Conservation (phyloP, 2,888 invertebrate genomes). For the Drosophila dives region DNA sequence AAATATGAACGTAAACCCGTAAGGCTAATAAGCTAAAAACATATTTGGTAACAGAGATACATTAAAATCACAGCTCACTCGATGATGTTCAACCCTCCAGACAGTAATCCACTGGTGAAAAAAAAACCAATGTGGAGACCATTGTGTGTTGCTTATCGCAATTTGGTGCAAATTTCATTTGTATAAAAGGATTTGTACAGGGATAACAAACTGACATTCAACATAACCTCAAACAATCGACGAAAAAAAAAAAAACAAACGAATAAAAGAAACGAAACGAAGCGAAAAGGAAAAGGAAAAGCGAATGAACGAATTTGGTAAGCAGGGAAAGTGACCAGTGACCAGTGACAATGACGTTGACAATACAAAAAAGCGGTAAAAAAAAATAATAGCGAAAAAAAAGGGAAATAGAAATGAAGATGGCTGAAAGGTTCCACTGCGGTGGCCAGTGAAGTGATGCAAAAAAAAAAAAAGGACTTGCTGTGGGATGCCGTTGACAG, state of each 20-base stretch:
- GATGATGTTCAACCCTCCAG: conserved; percentile 9
- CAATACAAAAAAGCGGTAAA: conserved; percentile 50
- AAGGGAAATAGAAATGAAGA: conserved; percentile 32
- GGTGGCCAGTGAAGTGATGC: conserved; percentile 52
- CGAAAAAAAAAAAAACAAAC: conserved; percentile 37
- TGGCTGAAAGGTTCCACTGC: conserved; percentile 54
- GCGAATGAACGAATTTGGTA: conserved; percentile 45
- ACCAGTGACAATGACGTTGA: conserved; percentile 72
- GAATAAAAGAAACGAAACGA: conserved; percentile 35
- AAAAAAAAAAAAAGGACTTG: conserved; percentile 65
- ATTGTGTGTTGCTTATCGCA: conserved; percentile 77
- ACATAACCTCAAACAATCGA: conserved; percentile 81
- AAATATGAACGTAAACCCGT: neutral
- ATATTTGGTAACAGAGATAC: conserved; percentile 11
- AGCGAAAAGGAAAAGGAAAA: conserved; percentile 7
- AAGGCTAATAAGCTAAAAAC: conserved; percentile 49
- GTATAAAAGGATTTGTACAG: conserved; percentile 82
- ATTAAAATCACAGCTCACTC: conserved; percentile 67
- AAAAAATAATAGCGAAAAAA: conserved; percentile 19
- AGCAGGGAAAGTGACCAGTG: conserved; percentile 77
- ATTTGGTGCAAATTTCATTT: conserved; percentile 81
- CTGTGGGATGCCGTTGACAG: conserved; percentile 55
- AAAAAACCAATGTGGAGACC: conserved; percentile 34
- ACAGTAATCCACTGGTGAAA: conserved; percentile 8
- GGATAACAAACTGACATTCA: conserved; percentile 82